phyloP scores from a whole-genome alignment of 2,113 vertebrate species.

The Elachura formosa region DNA sequence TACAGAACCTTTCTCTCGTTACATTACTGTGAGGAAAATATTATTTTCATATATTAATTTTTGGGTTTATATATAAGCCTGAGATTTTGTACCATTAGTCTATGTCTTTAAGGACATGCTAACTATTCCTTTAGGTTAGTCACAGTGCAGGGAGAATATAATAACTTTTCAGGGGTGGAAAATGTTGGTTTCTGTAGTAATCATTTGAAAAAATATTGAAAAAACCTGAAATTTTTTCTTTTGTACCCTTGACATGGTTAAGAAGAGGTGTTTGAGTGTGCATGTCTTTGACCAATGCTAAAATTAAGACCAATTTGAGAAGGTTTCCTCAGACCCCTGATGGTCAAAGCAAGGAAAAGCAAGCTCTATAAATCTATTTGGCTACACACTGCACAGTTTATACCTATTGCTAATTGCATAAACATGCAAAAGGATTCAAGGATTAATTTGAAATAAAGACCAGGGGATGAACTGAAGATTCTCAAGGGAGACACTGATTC shows the following conservation, averaged over 20 bases:
- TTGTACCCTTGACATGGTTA: neutral
- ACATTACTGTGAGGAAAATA: neutral
- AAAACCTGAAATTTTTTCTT: neutral
- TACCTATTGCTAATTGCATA: constrained; percentile 32
- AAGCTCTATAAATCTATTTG: neutral
- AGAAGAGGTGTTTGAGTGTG: neutral
- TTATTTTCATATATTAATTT: neutral
- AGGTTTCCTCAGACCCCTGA: neutral
- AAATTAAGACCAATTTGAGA: neutral
- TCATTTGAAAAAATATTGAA: neutral
- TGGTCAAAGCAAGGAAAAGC: neutral
- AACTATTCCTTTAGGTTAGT: neutral
- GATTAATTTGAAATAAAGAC: constrained; percentile 52
- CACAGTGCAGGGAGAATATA: neutral
- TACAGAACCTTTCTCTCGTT: neutral
- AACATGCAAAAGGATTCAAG: constrained; percentile 14
- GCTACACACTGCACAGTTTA: neutral
- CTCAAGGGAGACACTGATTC: neutral
- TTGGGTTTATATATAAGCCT: neutral
- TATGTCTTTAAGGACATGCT: neutral
- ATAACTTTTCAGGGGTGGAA: neutral
- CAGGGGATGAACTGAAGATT: constrained; percentile 25
- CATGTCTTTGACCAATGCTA: neutral
- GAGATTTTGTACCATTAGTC: neutral
- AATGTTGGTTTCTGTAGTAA: neutral